phyloP scores from a whole-genome alignment of 2,797 vertebrate genomes.

The Coluber constrictor region DNA sequence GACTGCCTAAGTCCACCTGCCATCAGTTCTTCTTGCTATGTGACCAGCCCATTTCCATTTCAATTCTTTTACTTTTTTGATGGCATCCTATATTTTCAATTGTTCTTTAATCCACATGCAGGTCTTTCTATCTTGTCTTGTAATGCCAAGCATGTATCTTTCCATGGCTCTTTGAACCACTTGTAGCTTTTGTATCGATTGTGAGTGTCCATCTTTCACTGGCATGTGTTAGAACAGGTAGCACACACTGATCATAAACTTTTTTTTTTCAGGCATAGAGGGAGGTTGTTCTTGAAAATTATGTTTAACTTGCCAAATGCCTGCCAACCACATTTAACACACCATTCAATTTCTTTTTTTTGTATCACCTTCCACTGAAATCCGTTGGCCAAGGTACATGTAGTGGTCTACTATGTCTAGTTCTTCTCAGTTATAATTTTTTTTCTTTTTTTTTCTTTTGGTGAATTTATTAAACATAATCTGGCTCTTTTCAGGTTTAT shows the following conservation, averaged over 20 bases:
- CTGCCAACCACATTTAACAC: neutral
- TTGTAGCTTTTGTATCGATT: neutral
- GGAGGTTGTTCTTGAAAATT: neutral
- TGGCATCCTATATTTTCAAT: neutral
- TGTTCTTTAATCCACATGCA: neutral
- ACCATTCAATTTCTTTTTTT: neutral
- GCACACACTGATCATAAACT: neutral
- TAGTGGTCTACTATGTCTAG: neutral
- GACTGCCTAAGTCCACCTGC: neutral
- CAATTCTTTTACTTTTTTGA: neutral
- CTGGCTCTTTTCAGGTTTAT: neutral
- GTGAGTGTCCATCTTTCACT: neutral
- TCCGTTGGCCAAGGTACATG: neutral
- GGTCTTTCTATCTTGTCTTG: neutral
- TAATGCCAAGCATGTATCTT: neutral
- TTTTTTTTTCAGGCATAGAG: neutral
- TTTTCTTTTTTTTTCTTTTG: neutral
- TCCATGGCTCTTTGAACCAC: neutral
- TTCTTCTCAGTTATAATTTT: neutral
- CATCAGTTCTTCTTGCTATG: neutral
- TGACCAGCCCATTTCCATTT: neutral
- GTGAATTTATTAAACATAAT: neutral
- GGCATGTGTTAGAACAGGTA: neutral
- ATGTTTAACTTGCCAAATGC: neutral
- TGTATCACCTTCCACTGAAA: neutral